Evolutionary conservation across 2,888 invertebrate species (phyloP).

Genomic region (Abscondita cerata): DNA sequence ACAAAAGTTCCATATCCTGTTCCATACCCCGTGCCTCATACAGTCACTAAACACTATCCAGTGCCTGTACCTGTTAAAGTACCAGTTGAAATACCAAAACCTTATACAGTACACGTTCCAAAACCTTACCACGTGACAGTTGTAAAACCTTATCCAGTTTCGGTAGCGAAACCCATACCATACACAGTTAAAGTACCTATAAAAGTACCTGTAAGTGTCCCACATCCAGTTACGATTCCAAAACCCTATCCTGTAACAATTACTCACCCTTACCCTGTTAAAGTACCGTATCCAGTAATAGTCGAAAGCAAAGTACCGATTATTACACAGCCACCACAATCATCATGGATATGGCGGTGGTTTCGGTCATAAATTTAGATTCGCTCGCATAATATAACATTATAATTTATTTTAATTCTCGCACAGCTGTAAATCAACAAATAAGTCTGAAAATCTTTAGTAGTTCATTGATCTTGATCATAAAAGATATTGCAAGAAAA

Average conservation of each 20-base stretch:
- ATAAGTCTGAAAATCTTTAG: no score
- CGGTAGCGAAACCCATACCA: conserved; percentile 54
- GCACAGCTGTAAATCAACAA: no score
- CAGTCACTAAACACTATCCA: conserved; percentile 60
- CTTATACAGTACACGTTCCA: conserved; percentile 64
- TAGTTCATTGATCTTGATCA: no score
- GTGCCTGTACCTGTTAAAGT: conserved; percentile 60
- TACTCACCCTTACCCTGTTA: conserved; percentile 62
- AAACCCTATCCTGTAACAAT: conserved; percentile 63
- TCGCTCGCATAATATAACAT: no score
- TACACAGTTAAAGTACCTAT: conserved; percentile 61
- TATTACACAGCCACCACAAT: conserved; percentile 45
- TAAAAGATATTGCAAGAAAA: no score
- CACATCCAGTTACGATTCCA: conserved; percentile 59
- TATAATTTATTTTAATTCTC: no score
- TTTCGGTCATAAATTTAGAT: conserved; percentile 22
- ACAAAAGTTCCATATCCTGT: conserved; percentile 57
- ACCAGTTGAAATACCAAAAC: conserved; percentile 56
- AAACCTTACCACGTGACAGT: conserved; percentile 67
- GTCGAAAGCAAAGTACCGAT: conserved; percentile 64
- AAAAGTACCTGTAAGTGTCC: conserved; percentile 63
- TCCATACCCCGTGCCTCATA: conserved; percentile 62
- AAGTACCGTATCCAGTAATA: conserved; percentile 67
- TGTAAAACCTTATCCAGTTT: conserved; percentile 60
- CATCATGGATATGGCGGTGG: conserved; percentile 29